Conservation (phyloP, 2,888 invertebrate species). For the Argyra leucocephala region DNA sequence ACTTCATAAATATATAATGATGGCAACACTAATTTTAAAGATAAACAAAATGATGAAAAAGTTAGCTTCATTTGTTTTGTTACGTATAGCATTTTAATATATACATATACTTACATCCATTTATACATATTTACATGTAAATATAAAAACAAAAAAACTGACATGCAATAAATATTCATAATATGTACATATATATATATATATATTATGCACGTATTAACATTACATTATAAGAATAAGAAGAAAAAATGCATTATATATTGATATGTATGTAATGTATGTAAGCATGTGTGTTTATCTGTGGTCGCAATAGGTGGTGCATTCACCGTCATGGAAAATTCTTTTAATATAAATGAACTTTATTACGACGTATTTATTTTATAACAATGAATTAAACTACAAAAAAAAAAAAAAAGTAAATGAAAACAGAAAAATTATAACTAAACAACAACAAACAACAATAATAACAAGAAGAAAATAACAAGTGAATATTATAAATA, state of each 20-base stretch:
- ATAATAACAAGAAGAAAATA: background rate
- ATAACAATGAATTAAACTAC: background rate
- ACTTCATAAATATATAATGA: no score
- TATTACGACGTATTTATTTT: slow-evolving; percentile 6
- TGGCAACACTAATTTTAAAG: background rate
- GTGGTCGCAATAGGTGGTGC: background rate
- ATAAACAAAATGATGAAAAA: background rate
- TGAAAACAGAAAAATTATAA: background rate
- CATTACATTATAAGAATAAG: no score
- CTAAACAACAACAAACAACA: background rate
- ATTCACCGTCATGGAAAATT: slow-evolving; percentile 6
- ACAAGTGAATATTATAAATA: background rate
- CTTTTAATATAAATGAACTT: background rate
- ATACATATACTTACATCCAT: no score
- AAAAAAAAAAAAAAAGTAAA: background rate
- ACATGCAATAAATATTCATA: no score
- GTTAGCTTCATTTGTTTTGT: background rate
- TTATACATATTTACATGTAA: no score
- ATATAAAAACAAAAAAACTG: no score
- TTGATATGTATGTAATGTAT: background rate
- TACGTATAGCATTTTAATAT: no score
- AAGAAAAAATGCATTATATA: no score
- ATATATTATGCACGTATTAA: no score
- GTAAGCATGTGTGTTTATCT: background rate
- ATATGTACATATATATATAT: no score